A percentile compares a stretch with the other conserved stretches of the same genome.
phyloP scores from a whole-genome alignment of 2,888 invertebrate genomes.

The Agonopterix heracliana region DNA sequence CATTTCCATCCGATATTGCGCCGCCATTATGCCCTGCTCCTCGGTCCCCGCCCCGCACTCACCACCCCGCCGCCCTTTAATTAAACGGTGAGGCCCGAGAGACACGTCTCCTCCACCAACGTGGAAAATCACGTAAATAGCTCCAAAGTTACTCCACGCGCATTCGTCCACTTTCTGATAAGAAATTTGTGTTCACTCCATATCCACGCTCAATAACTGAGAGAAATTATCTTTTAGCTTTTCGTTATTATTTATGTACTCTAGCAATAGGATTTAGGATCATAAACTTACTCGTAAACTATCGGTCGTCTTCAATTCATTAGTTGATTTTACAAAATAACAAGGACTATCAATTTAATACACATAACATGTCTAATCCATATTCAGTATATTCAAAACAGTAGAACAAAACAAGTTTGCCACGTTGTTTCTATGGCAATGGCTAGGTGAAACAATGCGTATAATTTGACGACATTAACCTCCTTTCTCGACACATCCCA shows the following conservation, averaged over 20 bases:
- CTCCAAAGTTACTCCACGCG: slow-evolving; percentile 52
- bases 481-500: slow-evolving; percentile 62
- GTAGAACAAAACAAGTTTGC: slow-evolving; percentile 24
- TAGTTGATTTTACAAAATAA: no score
- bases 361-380: no score
- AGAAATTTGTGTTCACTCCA: slow-evolving; percentile 28
- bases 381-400: slow-evolving; percentile 2
- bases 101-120: slow-evolving; percentile 66
- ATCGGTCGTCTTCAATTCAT: no score
- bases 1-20: slow-evolving; percentile 77
- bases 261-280: neutral
- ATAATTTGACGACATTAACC: slow-evolving; percentile 65
- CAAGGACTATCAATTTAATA: no score
- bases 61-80: slow-evolving; percentile 70
- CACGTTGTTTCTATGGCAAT: slow-evolving; percentile 47
- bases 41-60: slow-evolving; percentile 44
- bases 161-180: slow-evolving; percentile 20
- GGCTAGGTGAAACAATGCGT: slow-evolving; percentile 62
- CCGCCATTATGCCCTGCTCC: slow-evolving; percentile 72
- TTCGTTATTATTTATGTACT: neutral
- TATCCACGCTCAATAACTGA: slow-evolving; percentile 7
- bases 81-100: slow-evolving; percentile 74
- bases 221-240: neutral
- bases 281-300: neutral
- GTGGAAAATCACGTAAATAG: slow-evolving; percentile 72